Base-by-base conservation (phyloP, 2,888 invertebrate species). In the Eucera pruinosa region DNA sequence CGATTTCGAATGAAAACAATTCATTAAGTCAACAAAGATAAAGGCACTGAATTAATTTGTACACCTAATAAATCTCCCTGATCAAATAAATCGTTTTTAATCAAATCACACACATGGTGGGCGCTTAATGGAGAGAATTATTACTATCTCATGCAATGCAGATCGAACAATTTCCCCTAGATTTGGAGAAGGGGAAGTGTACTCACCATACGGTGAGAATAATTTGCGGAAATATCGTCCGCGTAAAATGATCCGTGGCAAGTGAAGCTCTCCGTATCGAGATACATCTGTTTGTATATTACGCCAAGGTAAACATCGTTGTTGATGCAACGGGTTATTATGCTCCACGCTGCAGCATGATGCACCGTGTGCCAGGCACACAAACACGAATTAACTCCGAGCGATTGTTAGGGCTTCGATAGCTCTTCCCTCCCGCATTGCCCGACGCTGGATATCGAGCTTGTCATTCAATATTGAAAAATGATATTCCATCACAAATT, bases 321-420 rank as follows among this genome's bases (percentile, higher is more conserved):
- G 79, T 80, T 80, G 77, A 78, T 66, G 62, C 78, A 71, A 57
- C 20, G 52, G 50, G 62, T 72, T 65, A 72, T 80, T 78, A 73
- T 77, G 60, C 64, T 13, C n/a, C 50, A 23, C 41, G 55, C 18
- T 55, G 48, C 48, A 52, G 27, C 55, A 47, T 50, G 64, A 60
- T 68, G 62, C 39, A 52, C 45, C 61, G 61, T 54, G 39, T 36
- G 69, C 43, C 30, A 13, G 25, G 54, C 64, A 30, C 58, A 64
- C 76, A 78, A 67, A 65, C 48, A 69, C 50, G 76, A 76, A 78
- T 78, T 76, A 75, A 66, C 70, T 70, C 41, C 41, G 36, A 27
- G 60, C 68, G 27, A 66, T 75, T 61, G 57, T 61, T 66, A 36
- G 69, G 66, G 66, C 50, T 57, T 70, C 70, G 69, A 78, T 66